Conservation (phyloP, 1,140 invertebrate genomes). For the Meloidogyne exigua region DNA sequence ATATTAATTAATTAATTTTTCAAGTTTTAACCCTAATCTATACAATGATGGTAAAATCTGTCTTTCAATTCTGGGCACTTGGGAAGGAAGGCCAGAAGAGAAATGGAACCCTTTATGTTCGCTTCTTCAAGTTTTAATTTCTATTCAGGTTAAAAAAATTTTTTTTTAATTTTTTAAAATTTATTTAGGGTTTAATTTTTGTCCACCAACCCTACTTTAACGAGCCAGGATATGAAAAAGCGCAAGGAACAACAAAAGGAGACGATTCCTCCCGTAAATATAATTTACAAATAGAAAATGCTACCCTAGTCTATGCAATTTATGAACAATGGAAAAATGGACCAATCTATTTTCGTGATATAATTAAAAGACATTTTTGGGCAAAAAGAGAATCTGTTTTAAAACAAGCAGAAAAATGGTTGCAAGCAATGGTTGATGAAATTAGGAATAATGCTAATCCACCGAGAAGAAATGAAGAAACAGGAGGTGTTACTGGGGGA, state of each 20-base stretch:
- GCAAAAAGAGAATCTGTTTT: conserved; percentile 86
- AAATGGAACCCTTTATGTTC: conserved; percentile 97
- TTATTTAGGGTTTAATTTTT: conserved; percentile 72
- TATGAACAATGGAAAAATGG: conserved; percentile 85
- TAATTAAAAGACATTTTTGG: conserved; percentile 90
- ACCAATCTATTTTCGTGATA: conserved; percentile 69
- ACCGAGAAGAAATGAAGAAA: not conserved
- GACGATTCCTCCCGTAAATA: conserved; percentile 74
- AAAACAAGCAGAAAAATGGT: conserved; percentile 71
- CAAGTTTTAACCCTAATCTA: conserved; percentile 24
- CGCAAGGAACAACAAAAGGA: conserved; percentile 58
- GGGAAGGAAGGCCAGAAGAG: conserved; percentile 95
- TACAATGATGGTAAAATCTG: conserved; percentile 26
- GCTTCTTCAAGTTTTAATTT: conserved; percentile 80
- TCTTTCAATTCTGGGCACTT: conserved; percentile 74
- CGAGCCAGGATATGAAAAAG: conserved; percentile 89
- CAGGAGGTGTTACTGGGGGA: not conserved
- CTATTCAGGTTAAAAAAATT: conserved; percentile 73
- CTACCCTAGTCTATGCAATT: conserved; percentile 92
- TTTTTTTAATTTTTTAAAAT: not conserved
- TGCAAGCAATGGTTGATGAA: conserved; percentile 20
- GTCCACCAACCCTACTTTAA: conserved; percentile 96
- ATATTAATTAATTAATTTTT: conserved; percentile 67
- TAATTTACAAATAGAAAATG: conserved; percentile 91
- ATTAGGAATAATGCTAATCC: conserved; percentile 8